Evolutionary conservation across 1,140 invertebrate genomes (phyloP).

Genomic region (Cyclina sinensis): DNA sequence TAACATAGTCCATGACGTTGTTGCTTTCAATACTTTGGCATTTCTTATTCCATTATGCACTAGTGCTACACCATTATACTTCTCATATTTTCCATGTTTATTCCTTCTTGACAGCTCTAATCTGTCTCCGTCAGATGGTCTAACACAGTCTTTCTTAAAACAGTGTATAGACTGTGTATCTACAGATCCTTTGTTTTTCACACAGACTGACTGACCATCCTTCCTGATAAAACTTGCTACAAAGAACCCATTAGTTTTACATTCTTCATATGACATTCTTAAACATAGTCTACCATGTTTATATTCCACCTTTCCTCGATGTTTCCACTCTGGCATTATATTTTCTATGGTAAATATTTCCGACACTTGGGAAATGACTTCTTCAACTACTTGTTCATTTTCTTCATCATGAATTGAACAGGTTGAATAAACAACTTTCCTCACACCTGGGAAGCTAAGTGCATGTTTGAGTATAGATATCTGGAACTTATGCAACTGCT

Average conservation of each 20-base stretch:
- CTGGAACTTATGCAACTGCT: slow-evolving; percentile 92
- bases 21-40: background rate
- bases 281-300: slow-evolving; percentile 89
- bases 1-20: background rate
- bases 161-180: background rate
- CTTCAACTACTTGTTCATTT: slow-evolving; percentile 95
- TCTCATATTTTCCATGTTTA: background rate
- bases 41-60: background rate
- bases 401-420: slow-evolving; percentile 96
- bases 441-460: slow-evolving; percentile 93
- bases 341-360: slow-evolving; percentile 74
- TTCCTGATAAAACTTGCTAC: slow-evolving; percentile 92
- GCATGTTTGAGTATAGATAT: slow-evolving; percentile 94
- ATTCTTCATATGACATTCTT: slow-evolving; percentile 91
- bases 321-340: slow-evolving; percentile 81
- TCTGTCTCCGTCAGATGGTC: background rate
- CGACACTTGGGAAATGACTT: slow-evolving; percentile 86
- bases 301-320: slow-evolving; percentile 81
- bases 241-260: slow-evolving; percentile 97
- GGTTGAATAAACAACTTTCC: slow-evolving; percentile 97
- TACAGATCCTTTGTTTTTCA: no score
- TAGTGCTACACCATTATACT: background rate
- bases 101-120: background rate
- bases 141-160: background rate
- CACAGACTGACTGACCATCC: background rate